A percentile compares a stretch with the other conserved stretches of the same genome.
Conservation (phyloP, 2,888 invertebrate species). For the Thysanoteuthis rhombus region DNA sequence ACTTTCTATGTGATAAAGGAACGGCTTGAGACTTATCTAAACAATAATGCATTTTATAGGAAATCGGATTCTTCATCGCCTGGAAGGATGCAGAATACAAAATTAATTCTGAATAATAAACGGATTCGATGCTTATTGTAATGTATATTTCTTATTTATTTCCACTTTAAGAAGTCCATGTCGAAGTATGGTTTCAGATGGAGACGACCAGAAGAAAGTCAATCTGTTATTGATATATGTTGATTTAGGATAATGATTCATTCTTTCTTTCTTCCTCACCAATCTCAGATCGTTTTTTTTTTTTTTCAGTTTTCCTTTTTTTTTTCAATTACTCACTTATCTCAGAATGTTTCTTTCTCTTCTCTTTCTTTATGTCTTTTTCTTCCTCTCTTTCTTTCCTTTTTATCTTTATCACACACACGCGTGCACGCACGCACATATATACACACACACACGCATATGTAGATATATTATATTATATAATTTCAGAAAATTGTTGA, state of each 20-base stretch:
- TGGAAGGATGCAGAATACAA: neutral
- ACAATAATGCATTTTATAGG: neutral
- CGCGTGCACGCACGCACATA: no score
- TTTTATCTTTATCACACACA: no score
- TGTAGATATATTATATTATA: no score
- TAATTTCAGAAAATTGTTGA: no score
- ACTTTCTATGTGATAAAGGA: neutral
- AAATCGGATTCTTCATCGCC: neutral
- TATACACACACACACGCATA: no score
- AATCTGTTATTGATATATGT: neutral
- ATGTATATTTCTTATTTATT: neutral
- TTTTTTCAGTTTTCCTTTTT: neutral
- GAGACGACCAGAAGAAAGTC: neutral
- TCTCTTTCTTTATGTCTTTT: no score
- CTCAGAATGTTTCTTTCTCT: no score
- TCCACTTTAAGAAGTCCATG: neutral
- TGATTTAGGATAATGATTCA: neutral
- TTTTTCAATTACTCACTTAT: neutral
- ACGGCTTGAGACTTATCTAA: neutral
- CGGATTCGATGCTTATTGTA: neutral
- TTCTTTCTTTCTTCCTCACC: no score
- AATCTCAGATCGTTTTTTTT: neutral
- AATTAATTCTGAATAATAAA: neutral
- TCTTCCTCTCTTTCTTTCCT: no score
- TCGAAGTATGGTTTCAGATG: neutral